Base-by-base conservation (phyloP, 2,797 vertebrate species). In the Agapornis canus region DNA sequence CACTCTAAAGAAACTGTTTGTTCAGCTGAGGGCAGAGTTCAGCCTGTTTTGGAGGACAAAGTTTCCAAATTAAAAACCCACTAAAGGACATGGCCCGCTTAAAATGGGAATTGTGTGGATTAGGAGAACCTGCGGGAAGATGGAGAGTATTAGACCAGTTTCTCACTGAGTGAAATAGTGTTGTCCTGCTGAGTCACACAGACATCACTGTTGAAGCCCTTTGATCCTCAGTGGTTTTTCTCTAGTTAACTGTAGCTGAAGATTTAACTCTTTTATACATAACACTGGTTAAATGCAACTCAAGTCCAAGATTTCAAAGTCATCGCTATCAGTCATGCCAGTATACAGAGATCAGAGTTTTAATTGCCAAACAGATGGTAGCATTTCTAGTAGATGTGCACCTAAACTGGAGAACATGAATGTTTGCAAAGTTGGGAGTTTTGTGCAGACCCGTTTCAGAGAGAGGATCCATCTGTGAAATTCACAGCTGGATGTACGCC, bases 51-150 rank as follows among this genome's bases (percentile, higher is more conserved):
- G 13, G 45, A 92, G 25, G 14, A n/a, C 42, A 40, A 64, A 61
- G 35, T 81, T 85, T 93, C 89, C 84, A 71, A 89, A 82, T 77
- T 91, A 81, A 89, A 85, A 87, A 65, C 51, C 48, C 79, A 65
- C 63, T 63, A 23, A 86, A 93, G 59, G 47, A 72, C 45, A 6
- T 1, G 16, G 39, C 47, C 54, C 40, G 47, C 70, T 93, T 65
- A 73, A 84, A 95, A 76, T 4, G 15, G 43, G 86, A 93, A 69
- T 69, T 48, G 57, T 11, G 73, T 89, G 83, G 65, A 80, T 78
- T 9, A 57, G 57, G 57, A 93, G 71, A 80, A 91, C n/a, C 71
- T 94, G 39, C 27, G 15, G 32, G 59, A 75, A 72, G 79, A 79
- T 66, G 76, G 40, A 65, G 42, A 81, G 16, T 22, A 29, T 51